Percentiles rank a stretch among this genome's conserved stretches.
phyloP scores from a whole-genome alignment of 2,797 vertebrate genomes.

The Cercopithecus petaurista region DNA sequence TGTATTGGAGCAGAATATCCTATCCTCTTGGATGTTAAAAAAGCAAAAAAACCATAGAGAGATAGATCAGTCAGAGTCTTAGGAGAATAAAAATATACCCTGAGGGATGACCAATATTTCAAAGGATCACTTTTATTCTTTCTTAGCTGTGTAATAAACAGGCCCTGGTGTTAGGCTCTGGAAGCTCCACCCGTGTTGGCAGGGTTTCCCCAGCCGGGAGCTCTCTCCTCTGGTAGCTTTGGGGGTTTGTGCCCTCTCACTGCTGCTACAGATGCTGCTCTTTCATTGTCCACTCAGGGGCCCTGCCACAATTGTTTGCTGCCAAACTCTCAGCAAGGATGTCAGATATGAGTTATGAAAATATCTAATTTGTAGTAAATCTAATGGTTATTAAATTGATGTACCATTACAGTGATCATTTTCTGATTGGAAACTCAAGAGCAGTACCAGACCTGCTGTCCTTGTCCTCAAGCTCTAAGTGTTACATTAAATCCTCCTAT shows the following conservation, averaged over 20 bases:
- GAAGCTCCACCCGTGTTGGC: background rate
- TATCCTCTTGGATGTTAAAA: background rate
- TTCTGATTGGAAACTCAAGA: background rate
- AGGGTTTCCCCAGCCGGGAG: background rate
- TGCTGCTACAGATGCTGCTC: background rate
- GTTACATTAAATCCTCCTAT: background rate
- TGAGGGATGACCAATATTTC: background rate
- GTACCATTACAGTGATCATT: background rate
- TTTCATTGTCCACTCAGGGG: background rate
- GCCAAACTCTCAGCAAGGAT: background rate
- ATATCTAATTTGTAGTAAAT: background rate
- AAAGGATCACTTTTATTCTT: background rate
- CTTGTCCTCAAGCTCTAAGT: background rate
- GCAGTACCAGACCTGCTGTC: background rate
- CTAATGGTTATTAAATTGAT: background rate
- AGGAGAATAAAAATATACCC: background rate
- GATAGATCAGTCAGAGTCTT: background rate
- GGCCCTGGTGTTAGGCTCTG: background rate
- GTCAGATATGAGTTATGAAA: constrained; percentile 1
- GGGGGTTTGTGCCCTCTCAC: background rate
- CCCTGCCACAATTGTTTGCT: background rate
- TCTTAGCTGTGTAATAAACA: background rate
- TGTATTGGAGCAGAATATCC: background rate
- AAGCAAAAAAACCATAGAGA: background rate
- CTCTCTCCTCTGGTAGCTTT: background rate